Conservation (phyloP, 1,140 invertebrate genomes). For the Drosophila nigrodunni region DNA sequence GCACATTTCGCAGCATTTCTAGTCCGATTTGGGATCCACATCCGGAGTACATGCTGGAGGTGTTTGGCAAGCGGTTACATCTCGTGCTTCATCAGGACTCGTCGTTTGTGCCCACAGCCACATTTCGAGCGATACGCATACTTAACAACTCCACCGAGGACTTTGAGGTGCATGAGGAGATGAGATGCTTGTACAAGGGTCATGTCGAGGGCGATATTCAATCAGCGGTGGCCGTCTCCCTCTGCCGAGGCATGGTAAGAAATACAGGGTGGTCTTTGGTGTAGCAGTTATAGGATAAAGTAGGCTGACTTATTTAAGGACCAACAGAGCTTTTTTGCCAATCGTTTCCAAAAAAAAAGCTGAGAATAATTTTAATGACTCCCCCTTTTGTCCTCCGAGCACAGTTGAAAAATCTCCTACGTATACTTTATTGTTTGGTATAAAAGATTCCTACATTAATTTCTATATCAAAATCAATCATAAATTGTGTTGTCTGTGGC, state of each 20-base stretch:
- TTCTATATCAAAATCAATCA: too few species aligned
- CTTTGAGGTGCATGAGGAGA: slow-evolving; percentile 65
- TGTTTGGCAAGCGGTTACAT: slow-evolving; percentile 87
- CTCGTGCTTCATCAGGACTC: slow-evolving; percentile 87
- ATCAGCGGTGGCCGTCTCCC: slow-evolving; percentile 89
- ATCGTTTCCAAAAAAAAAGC: too few species aligned
- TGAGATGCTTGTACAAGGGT: slow-evolving; percentile 90
- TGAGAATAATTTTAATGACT: too few species aligned
- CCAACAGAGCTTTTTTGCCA: too few species aligned
- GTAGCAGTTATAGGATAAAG: too few species aligned
- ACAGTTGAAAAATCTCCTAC: too few species aligned
- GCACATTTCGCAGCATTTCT: slow-evolving; percentile 87
- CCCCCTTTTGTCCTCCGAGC: too few species aligned
- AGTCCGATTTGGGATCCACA: slow-evolving; percentile 90
- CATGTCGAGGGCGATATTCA: slow-evolving; percentile 88
- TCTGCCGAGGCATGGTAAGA: slow-evolving; percentile 91
- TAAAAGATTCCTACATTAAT: too few species aligned
- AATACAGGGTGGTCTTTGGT: too few species aligned
- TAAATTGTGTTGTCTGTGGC: too few species aligned
- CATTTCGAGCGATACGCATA: slow-evolving; percentile 87
- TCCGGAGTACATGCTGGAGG: slow-evolving; percentile 89
- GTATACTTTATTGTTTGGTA: too few species aligned
- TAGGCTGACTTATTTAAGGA: too few species aligned
- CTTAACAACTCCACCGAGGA: slow-evolving; percentile 85
- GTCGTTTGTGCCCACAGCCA: slow-evolving; percentile 86